A percentile compares a stretch with the other conserved stretches of the same genome.
Evolutionary conservation across 2,113 vertebrate species (phyloP).

Genomic region (Polypterus bichir): DNA sequence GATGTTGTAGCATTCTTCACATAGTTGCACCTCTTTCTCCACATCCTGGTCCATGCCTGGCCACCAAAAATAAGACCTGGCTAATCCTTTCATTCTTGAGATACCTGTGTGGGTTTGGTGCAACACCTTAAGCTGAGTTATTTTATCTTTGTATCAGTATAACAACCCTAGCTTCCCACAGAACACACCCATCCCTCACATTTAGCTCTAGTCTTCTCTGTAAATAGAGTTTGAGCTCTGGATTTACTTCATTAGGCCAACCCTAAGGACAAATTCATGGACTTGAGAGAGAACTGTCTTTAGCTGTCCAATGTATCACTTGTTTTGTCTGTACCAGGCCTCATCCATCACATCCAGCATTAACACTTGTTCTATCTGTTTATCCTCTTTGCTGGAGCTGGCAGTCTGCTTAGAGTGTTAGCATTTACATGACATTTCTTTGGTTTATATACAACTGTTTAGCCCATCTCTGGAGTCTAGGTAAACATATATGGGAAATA

Average conservation of each 20-base stretch:
- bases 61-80: conserved; percentile 18
- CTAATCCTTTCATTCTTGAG: conserved; percentile 16
- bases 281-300: too few relatives aligned
- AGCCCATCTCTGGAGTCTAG: background rate
- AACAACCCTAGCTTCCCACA: background rate
- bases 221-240: background rate
- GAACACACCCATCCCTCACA: background rate
- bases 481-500: background rate
- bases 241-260: too few relatives aligned
- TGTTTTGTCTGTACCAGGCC: background rate
- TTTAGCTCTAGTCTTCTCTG: background rate
- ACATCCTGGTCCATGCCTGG: conserved; percentile 18
- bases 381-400: background rate
- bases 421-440: background rate
- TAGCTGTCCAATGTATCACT: too few relatives aligned
- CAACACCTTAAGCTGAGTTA: background rate
- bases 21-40: too few relatives aligned
- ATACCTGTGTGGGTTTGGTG: conserved; percentile 1
- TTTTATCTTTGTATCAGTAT: background rate
- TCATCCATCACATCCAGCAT: conserved; percentile 6
- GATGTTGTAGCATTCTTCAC: background rate
- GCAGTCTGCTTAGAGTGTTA: background rate
- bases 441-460: background rate
- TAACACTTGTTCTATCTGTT: conserved; percentile 3
- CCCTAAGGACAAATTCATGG: too few relatives aligned